Evolutionary conservation across 2,113 vertebrate species (phyloP), one percentile per base, ranked within the genome.

Genomic region (Diadophis punctatus): DNA sequence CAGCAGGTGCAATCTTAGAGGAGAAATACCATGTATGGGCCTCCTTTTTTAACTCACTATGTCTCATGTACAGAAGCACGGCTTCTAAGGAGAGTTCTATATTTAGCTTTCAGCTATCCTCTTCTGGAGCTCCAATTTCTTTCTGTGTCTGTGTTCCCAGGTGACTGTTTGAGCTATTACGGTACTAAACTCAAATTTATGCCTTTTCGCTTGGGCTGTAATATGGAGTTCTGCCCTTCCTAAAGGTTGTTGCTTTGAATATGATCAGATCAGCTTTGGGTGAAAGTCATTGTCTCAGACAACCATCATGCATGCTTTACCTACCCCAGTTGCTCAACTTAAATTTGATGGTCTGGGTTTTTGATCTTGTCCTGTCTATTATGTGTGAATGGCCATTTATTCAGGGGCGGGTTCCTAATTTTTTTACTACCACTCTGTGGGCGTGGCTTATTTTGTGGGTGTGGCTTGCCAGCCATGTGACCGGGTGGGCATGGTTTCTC

Each of bases 81-180:
- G 7, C 89, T 87, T 95, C 92, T 93, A 92, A 49, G 92, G 91
- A 94, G 94, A 92, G 56, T 34, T 95, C 94, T 95, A 27, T 88
- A 93, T 92, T 74, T 49, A 88, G 92, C 48, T 92, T 96, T 49
- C 23, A 93, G 46, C 84, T 94, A 80, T 0, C 0, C 8, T 90
- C 2, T 88, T 10, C 27, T 93, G 74, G 85, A 91, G 46, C 90
- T 96, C 91, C 87, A 9, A 43, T 96, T 96, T 96, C 91, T 86
- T 94, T 95, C 63, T 86, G 55, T 52, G 55, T 88, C 63, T 88
- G 53, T 89, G 60, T 93, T 92, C 87, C 56, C 58, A 55, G 89
- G 93, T 96, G 91, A 87, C 30, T 56, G 52, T 0, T 0, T 63
- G 90, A 95, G 27, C 74, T 90, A 90, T 84, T 90, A 68, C 46